A percentile compares a stretch with the other conserved stretches of the same genome.
These are phyloP conservation scores for Circaetus cinerascens DNA, from an alignment of 2,113 vertebrate species.

Conservation along the genomic window DNA sequence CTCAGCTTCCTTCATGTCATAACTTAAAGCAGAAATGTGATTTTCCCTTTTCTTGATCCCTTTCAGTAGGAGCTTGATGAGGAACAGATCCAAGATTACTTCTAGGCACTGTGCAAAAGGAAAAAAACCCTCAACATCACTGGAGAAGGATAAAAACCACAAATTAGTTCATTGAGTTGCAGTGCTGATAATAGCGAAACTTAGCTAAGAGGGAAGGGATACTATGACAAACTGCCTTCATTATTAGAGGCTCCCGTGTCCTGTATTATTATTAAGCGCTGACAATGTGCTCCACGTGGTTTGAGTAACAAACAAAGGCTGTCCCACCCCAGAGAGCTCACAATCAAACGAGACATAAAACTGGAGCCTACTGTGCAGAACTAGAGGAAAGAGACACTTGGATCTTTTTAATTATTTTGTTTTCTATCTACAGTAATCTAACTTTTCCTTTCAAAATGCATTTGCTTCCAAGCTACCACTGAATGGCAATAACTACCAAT, in stretches of 20 bases:
- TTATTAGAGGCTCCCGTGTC: constrained; percentile 64
- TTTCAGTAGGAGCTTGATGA: not conserved
- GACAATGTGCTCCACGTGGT: not conserved
- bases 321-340: constrained; percentile 49
- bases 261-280: constrained; percentile 56
- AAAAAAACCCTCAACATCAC: not conserved
- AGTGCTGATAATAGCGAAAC: constrained; percentile 17
- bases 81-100: not conserved
- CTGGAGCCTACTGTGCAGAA: constrained; percentile 43
- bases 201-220: constrained; percentile 10
- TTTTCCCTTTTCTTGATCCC: not conserved
- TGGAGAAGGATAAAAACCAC: constrained; percentile 5
- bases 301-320: constrained; percentile 57
- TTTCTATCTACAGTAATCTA: constrained; percentile 55
- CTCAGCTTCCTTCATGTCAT: not conserved
- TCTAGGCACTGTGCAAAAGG: not conserved
- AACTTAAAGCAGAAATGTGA: not conserved
- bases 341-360: constrained; percentile 52
- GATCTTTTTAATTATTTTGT: constrained; percentile 53
- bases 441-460: constrained; percentile 21
- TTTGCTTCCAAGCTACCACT: not conserved
- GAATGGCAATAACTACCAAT: not conserved
- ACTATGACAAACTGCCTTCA: constrained; percentile 61
- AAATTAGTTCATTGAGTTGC: constrained; percentile 15
- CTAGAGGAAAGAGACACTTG: constrained; percentile 5